Evolutionary conservation across 35 echinoderm and acorn worm species (phyloP).

Genomic region (Lytechinus variegatus): DNA sequence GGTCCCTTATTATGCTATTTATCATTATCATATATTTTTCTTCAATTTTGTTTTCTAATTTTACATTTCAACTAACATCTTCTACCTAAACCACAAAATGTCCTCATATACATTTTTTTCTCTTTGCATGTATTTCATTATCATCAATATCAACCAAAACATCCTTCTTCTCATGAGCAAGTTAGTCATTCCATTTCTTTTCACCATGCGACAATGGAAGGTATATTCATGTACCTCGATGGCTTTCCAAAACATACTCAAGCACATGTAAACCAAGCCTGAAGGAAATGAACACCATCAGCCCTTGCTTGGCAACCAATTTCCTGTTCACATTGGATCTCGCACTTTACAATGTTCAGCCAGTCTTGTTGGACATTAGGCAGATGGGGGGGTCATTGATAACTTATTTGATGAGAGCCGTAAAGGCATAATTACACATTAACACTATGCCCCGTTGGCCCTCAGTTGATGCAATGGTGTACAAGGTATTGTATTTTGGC

Average conservation of each 20-base stretch:
- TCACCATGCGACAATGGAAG: background rate
- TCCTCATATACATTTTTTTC: no score
- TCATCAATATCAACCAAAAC: background rate
- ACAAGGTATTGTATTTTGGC: no score
- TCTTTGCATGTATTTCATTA: no score
- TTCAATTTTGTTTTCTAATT: no score
- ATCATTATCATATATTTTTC: no score
- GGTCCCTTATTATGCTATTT: no score
- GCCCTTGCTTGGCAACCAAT: background rate
- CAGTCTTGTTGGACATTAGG: background rate
- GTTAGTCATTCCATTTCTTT: background rate
- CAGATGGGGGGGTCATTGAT: background rate
- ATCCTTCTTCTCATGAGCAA: background rate
- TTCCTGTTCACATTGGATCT: background rate
- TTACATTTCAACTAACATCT: no score
- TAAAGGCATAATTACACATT: no score
- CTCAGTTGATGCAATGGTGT: no score
- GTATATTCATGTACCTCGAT: background rate
- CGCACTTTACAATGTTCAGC: background rate
- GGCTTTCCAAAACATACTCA: background rate
- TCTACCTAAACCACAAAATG: no score
- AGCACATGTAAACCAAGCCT: background rate
- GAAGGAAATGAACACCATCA: background rate
- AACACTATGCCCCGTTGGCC: no score
- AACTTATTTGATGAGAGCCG: no score